Evolutionary conservation across 2,113 vertebrate species (phyloP).

Genomic region (Seriola dumerili): DNA sequence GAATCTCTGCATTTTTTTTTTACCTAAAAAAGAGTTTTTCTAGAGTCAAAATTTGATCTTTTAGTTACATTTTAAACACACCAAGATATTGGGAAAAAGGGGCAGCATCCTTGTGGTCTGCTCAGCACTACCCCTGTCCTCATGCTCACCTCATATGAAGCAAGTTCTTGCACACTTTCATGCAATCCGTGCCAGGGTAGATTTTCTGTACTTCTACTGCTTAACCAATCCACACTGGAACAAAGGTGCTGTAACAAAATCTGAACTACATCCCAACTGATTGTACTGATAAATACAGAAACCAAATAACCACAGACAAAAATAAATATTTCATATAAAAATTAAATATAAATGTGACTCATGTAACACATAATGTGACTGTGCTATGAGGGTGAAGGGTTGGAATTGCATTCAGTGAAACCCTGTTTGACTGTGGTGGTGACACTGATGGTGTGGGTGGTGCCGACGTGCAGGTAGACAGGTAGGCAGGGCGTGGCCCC

Average conservation of each 20-base stretch:
- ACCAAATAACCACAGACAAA: neutral
- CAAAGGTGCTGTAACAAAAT: neutral
- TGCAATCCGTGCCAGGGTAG: neutral
- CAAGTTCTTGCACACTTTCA: neutral
- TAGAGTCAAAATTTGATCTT: neutral
- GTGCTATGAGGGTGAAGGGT: neutral
- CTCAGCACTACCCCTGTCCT: neutral
- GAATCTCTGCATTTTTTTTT: neutral
- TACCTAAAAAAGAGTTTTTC: neutral
- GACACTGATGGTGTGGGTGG: constrained; percentile 41
- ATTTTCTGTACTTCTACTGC: neutral
- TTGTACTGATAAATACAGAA: neutral
- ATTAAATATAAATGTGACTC: neutral
- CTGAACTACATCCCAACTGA: neutral
- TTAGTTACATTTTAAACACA: neutral
- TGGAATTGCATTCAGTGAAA: neutral
- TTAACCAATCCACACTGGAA: neutral
- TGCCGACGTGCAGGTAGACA: constrained; percentile 74
- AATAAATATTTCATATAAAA: neutral
- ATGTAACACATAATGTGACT: neutral
- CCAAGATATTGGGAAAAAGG: too few species aligned
- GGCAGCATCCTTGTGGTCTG: too few species aligned
- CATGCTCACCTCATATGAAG: neutral
- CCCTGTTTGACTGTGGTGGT: constrained; percentile 4
- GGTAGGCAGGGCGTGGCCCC: constrained; percentile 84